phyloP scores from a whole-genome alignment of 1,140 invertebrate genomes.

The Ceratosolen solmsi region DNA sequence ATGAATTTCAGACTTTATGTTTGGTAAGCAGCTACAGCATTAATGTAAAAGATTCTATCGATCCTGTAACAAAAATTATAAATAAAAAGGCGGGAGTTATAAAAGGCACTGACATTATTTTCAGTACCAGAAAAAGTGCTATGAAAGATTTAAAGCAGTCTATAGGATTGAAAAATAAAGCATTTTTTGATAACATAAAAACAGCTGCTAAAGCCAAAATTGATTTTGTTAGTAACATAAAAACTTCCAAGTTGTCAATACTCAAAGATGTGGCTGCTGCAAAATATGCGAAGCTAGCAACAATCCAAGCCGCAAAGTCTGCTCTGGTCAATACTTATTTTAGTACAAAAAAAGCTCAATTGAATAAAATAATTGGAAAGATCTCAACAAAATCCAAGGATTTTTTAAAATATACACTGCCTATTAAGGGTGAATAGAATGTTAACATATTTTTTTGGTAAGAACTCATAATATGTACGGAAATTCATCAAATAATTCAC shows the following conservation, averaged over 20 bases:
- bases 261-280: neutral
- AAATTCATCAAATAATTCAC: neutral
- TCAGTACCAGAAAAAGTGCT: neutral
- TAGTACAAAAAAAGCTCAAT: neutral
- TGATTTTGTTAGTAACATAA: neutral
- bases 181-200: neutral
- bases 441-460: neutral
- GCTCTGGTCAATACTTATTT: neutral
- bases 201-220: neutral
- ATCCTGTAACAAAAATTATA: neutral
- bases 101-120: neutral
- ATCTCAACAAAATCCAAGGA: neutral
- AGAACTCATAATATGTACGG: neutral
- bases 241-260: neutral
- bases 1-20: conserved; percentile 21
- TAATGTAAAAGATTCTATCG: neutral
- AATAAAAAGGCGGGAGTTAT: neutral
- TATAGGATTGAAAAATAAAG: neutral
- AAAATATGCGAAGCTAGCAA: neutral
- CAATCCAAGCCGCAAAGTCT: neutral
- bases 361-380: neutral
- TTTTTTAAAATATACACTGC: conserved; percentile 18
- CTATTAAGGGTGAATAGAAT: conserved; percentile 30
- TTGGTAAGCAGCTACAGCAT: neutral
- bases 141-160: conserved; percentile 16